phyloP scores from a whole-genome alignment of 1,140 invertebrate species.

The Drosophila ercepeae region DNA sequence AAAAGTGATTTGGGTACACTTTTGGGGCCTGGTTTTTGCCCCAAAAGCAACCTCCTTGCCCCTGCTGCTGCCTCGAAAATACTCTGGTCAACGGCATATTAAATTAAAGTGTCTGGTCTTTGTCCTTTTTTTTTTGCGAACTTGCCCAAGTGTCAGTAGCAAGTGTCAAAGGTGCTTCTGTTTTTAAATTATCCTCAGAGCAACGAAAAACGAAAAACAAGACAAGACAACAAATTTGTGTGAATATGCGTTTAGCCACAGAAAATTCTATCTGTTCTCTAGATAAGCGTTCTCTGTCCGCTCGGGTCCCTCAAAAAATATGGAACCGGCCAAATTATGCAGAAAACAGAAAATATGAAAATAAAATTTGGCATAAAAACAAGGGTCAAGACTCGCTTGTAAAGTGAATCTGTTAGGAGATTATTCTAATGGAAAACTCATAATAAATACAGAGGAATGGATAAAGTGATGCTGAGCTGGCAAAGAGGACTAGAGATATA shows the following conservation, averaged over 20 bases:
- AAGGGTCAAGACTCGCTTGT: slow-evolving; percentile 26
- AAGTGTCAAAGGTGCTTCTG: slow-evolving; percentile 79
- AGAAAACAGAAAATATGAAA: slow-evolving; percentile 59
- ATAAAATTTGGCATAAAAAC: slow-evolving; percentile 23
- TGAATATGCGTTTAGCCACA: slow-evolving; percentile 76
- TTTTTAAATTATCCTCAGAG: slow-evolving; percentile 76
- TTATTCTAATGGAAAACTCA: slow-evolving; percentile 62
- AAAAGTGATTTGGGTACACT: slow-evolving; percentile 81
- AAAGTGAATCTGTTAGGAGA: slow-evolving; percentile 57
- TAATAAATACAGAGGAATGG: slow-evolving; percentile 38
- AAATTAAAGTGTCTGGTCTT: slow-evolving; percentile 73
- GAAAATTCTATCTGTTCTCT: slow-evolving; percentile 40
- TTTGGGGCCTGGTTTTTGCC: slow-evolving; percentile 66
- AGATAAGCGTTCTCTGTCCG: slow-evolving; percentile 54
- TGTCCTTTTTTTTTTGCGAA: slow-evolving; percentile 13
- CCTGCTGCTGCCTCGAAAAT: slow-evolving; percentile 2
- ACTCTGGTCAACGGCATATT: slow-evolving; percentile 76
- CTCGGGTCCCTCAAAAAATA: slow-evolving; percentile 24
- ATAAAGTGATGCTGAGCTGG: slow-evolving; percentile 4
- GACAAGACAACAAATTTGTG: slow-evolving; percentile 76
- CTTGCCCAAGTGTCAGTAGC: slow-evolving; percentile 71
- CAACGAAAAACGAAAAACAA: slow-evolving; percentile 67
- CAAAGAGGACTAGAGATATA: slow-evolving; percentile 1
- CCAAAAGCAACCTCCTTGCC: neutral
- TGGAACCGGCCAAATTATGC: slow-evolving; percentile 69